Evolutionary conservation across 2,797 vertebrate species (phyloP).

Genomic region (Poliocrania exsul): DNA sequence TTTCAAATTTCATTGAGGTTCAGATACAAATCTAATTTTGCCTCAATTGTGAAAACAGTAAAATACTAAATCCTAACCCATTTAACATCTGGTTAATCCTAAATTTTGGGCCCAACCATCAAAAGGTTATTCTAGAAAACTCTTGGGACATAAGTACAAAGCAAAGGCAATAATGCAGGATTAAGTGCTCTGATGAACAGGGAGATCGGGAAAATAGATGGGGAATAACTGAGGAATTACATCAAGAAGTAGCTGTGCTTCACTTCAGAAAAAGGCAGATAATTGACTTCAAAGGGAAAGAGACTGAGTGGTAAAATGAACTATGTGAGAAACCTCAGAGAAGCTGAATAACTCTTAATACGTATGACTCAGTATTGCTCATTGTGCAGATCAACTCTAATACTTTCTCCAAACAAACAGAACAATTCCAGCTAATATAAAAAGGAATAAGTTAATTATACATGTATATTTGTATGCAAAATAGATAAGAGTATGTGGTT

Average conservation of each 20-base stretch:
- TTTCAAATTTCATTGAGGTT: not conserved
- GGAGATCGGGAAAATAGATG: not conserved
- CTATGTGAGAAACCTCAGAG: not conserved
- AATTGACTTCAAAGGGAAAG: not conserved
- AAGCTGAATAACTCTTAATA: not conserved
- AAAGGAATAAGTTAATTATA: not conserved
- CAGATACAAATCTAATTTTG: not conserved
- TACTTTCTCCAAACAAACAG: not conserved
- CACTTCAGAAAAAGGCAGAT: not conserved
- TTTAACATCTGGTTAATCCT: not conserved
- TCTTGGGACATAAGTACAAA: not conserved
- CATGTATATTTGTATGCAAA: not conserved
- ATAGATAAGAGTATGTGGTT: not conserved
- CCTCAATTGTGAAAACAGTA: not conserved
- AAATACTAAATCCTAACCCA: not conserved
- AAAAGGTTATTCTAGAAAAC: not conserved
- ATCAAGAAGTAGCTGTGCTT: not conserved
- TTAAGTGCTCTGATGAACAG: not conserved
- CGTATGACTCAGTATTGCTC: accelerated
- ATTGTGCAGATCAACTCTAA: not conserved
- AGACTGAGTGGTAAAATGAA: not conserved
- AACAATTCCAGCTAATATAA: not conserved
- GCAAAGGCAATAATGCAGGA: not conserved
- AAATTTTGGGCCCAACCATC: not conserved
- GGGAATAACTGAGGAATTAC: not conserved